A percentile compares a stretch with the other conserved stretches of the same genome.
Evolutionary conservation across 2,888 invertebrate species (phyloP).

Genomic region (Microctonus aethiopoides): DNA sequence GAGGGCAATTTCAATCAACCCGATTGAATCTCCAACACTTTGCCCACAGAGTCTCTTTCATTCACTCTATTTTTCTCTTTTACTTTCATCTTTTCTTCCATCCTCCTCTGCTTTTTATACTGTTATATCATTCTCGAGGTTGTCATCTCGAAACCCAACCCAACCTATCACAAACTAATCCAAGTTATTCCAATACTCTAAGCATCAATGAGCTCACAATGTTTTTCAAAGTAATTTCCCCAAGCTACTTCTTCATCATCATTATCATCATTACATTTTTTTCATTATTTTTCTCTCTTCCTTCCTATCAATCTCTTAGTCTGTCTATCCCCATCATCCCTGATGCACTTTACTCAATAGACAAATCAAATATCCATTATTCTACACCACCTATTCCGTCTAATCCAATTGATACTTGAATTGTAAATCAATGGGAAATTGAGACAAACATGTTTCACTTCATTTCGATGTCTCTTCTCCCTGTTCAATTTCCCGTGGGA

Average conservation of each 20-base stretch:
- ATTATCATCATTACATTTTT: too few relatives aligned
- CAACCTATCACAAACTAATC: background rate
- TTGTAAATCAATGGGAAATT: background rate
- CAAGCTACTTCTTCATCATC: background rate
- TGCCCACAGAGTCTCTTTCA: background rate
- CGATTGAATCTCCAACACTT: conserved; percentile 36
- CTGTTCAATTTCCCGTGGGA: background rate
- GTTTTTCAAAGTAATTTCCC: background rate
- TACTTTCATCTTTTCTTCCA: background rate
- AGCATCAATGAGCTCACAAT: background rate
- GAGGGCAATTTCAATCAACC: conserved; percentile 37
- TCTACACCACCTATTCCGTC: background rate
- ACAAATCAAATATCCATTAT: background rate
- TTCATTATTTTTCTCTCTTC: background rate
- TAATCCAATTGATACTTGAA: background rate
- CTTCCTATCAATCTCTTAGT: background rate
- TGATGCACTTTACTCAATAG: background rate
- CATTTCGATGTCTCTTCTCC: background rate
- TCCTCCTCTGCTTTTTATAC: conserved; percentile 6
- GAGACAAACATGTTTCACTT: background rate
- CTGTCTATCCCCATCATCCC: background rate
- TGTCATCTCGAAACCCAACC: background rate
- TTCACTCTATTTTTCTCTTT: background rate
- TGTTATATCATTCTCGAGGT: conserved; percentile 3
- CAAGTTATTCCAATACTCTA: background rate